Evolutionary conservation across 2,113 vertebrate species (phyloP).

Genomic region (Collichthys lucidus): DNA sequence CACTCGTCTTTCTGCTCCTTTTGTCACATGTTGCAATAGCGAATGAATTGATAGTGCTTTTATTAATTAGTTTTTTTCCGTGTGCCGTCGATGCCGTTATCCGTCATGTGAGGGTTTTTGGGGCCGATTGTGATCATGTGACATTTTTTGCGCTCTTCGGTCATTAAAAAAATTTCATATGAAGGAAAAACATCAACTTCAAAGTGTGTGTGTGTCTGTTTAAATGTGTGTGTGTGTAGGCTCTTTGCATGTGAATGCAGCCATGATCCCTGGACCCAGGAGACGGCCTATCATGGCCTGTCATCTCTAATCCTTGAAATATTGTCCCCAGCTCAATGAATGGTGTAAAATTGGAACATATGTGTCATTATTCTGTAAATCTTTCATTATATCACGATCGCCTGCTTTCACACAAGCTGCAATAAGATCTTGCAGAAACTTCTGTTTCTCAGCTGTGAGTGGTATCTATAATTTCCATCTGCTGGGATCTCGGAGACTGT

Average conservation of each 20-base stretch:
- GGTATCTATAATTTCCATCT: slow-evolving; percentile 47
- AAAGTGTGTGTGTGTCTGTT: slow-evolving; percentile 26
- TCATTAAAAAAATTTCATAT: slow-evolving; percentile 63
- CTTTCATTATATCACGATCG: slow-evolving; percentile 55
- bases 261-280: slow-evolving; percentile 62
- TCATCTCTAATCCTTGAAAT: slow-evolving; percentile 74
- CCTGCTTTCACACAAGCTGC: slow-evolving; percentile 30
- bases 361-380: slow-evolving; percentile 73
- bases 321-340: slow-evolving; percentile 62
- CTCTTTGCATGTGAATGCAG: slow-evolving; percentile 76
- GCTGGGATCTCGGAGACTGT: slow-evolving; percentile 41
- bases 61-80: slow-evolving; percentile 70
- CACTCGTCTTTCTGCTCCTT: slow-evolving; percentile 60
- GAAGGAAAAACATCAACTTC: slow-evolving; percentile 42
- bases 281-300: slow-evolving; percentile 60
- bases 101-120: neutral
- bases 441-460: slow-evolving; percentile 24
- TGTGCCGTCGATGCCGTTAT: slow-evolving; percentile 19
- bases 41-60: slow-evolving; percentile 75
- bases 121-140: neutral
- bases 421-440: slow-evolving; percentile 18
- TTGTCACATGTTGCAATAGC: slow-evolving; percentile 71
- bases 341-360: slow-evolving; percentile 75
- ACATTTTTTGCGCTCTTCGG: slow-evolving; percentile 28
- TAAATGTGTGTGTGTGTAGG: slow-evolving; percentile 40